These are phyloP conservation scores for Drosophila seguyi DNA, from an alignment of 1,140 invertebrate genomes.

Conservation along the genomic window DNA sequence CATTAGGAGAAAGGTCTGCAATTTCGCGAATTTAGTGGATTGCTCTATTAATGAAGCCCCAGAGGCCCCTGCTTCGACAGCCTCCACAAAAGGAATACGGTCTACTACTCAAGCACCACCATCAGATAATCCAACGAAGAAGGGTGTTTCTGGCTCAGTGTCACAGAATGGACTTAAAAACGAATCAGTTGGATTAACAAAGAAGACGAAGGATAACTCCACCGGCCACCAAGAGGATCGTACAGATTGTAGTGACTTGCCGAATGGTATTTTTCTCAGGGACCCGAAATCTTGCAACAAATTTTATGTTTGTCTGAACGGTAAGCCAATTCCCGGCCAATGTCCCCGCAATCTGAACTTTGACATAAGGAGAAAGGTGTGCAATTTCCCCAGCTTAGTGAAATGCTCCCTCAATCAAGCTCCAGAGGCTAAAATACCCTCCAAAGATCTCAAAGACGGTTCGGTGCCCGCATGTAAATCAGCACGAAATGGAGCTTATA, in stretches of 20 bases:
- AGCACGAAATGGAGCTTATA: conserved; percentile 37
- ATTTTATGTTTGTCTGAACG: conserved; percentile 49
- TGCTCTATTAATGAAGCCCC: conserved; percentile 12
- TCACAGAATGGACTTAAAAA: neutral
- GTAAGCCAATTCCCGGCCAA: conserved; percentile 14
- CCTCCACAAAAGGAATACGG: neutral
- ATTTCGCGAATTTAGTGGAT: conserved; percentile 56
- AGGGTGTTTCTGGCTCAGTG: neutral
- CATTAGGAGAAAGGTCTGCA: conserved; percentile 58
- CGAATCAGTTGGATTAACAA: too few species aligned
- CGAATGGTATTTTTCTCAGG: conserved; percentile 47
- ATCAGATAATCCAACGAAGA: too few species aligned
- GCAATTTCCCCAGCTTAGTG: conserved; percentile 55
- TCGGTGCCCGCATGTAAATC: conserved; percentile 27
- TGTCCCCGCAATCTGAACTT: conserved; percentile 54
- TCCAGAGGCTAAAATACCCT: neutral
- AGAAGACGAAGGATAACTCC: neutral
- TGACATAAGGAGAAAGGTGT: conserved; percentile 50
- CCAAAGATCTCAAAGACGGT: neutral
- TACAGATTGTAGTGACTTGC: conserved; percentile 15
- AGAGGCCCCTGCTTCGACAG: too few species aligned
- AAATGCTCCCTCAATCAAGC: conserved; percentile 26
- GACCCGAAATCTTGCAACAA: conserved; percentile 33
- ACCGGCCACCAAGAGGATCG: neutral
- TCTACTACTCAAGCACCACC: neutral